Conservation (phyloP, 2,113 vertebrate species). For the Bostrychus sinensis region DNA sequence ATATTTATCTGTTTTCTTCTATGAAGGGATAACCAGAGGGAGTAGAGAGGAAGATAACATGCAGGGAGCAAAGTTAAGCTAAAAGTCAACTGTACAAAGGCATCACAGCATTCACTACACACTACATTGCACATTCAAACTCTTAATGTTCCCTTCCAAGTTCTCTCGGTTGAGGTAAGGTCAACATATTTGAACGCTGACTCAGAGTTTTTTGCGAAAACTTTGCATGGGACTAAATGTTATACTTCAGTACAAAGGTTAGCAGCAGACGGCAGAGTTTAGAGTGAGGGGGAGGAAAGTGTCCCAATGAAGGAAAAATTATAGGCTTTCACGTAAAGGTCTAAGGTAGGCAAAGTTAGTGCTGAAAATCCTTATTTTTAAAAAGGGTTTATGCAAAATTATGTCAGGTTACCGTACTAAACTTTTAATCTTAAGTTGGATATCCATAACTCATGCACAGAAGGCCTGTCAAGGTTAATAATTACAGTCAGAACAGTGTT, state of each 20-base stretch:
- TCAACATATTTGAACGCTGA: slow-evolving; percentile 63
- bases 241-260: slow-evolving; percentile 51
- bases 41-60: too few relatives aligned
- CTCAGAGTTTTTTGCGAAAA: slow-evolving; percentile 52
- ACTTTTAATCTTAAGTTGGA: background rate
- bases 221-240: slow-evolving; percentile 46
- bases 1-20: background rate
- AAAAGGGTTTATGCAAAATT: background rate
- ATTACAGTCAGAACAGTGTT: slow-evolving; percentile 17
- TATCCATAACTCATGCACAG: background rate
- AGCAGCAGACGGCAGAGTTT: slow-evolving; percentile 16
- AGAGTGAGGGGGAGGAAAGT: background rate
- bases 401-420: background rate
- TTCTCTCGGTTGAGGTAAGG: slow-evolving; percentile 39
- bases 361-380: background rate
- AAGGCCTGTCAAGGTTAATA: background rate
- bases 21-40: background rate
- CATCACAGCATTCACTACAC: background rate
- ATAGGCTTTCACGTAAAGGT: background rate
- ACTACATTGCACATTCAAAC: slow-evolving; percentile 5
- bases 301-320: slow-evolving; percentile 3
- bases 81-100: background rate
- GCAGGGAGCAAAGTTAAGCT: background rate
- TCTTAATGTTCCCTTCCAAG: slow-evolving; percentile 1
- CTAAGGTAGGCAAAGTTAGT: background rate